These are phyloP conservation scores for Dascillus cervinus DNA, from an alignment of 2,888 invertebrate species.

Conservation along the genomic window DNA sequence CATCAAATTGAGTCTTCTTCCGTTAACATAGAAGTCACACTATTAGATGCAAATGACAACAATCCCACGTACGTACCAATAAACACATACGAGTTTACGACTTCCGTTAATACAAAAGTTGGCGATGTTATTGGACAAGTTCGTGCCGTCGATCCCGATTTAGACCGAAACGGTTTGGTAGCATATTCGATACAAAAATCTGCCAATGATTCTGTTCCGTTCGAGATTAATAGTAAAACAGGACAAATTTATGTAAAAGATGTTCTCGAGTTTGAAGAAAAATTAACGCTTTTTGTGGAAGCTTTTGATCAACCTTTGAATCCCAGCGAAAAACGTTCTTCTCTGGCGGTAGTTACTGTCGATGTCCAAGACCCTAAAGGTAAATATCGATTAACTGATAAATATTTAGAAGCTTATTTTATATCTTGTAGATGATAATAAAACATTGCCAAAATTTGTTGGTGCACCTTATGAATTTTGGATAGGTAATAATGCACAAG, in stretches of 20 bases:
- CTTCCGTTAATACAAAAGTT: constrained; percentile 56
- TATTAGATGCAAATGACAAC: constrained; percentile 87
- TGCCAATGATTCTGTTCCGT: constrained; percentile 49
- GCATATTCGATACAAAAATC: constrained; percentile 37
- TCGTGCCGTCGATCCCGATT: constrained; percentile 74
- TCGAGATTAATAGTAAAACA: constrained; percentile 62
- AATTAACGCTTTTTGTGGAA: constrained; percentile 75
- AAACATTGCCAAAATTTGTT: constrained; percentile 66
- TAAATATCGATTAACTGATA: constrained; percentile 6
- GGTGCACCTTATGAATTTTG: constrained; percentile 85
- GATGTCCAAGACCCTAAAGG: constrained; percentile 51
- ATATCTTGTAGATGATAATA: constrained; percentile 42
- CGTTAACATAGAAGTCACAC: constrained; percentile 72
- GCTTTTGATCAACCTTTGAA: constrained; percentile 77
- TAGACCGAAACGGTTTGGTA: constrained; percentile 69
- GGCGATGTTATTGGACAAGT: constrained; percentile 73
- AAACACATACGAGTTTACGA: constrained; percentile 74
- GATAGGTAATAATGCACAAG: constrained; percentile 78
- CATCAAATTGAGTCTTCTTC: constrained; percentile 46
- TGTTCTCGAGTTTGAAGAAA: constrained; percentile 58
- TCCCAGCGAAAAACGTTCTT: constrained; percentile 74
- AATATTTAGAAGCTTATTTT: no score
- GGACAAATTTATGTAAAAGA: constrained; percentile 60
- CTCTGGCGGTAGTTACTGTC: constrained; percentile 77
- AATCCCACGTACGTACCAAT: constrained; percentile 79